Percentiles rank a stretch among this genome's conserved stretches.
These are phyloP conservation scores for Semotilus atromaculatus DNA, from an alignment of 2,797 vertebrate genomes.

Conservation along the genomic window DNA sequence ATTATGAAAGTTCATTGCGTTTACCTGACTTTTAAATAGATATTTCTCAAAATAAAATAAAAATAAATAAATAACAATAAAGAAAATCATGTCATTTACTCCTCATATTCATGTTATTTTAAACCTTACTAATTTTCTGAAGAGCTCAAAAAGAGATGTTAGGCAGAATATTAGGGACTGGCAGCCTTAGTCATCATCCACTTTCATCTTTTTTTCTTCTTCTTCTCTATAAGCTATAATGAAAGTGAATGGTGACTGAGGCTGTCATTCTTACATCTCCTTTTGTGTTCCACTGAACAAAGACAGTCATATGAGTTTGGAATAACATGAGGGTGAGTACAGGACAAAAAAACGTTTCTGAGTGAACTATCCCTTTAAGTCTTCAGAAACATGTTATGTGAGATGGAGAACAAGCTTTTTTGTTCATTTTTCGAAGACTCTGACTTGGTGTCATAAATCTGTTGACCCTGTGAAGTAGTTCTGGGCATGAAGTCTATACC, in stretches of 20 bases:
- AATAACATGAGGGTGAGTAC: not conserved
- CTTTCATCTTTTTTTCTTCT: not conserved
- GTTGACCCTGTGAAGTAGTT: not conserved
- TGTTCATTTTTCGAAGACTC: constrained; percentile 12
- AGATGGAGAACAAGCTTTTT: constrained; percentile 16
- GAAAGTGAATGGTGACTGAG: not conserved
- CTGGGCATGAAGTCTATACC: not conserved
- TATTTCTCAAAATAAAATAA: too few relatives aligned
- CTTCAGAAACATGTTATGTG: not conserved
- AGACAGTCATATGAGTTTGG: not conserved
- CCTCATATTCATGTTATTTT: not conserved
- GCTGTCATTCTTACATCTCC: constrained; percentile 1
- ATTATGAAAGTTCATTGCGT: too few relatives aligned
- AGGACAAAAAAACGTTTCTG: too few relatives aligned
- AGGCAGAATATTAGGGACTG: constrained; percentile 1
- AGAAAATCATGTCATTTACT: not conserved
- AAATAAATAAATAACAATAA: too few relatives aligned
- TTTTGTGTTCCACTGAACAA: constrained; percentile 18
- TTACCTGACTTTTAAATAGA: too few relatives aligned
- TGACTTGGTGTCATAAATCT: constrained; percentile 23
- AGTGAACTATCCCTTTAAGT: constrained; percentile 3
- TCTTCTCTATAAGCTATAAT: not conserved
- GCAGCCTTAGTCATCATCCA: constrained; percentile 3
- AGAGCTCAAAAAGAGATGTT: not conserved
- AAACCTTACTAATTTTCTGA: not conserved